Evolutionary conservation across 2,113 vertebrate species (phyloP).

Genomic region (Leptocoma aspasia): DNA sequence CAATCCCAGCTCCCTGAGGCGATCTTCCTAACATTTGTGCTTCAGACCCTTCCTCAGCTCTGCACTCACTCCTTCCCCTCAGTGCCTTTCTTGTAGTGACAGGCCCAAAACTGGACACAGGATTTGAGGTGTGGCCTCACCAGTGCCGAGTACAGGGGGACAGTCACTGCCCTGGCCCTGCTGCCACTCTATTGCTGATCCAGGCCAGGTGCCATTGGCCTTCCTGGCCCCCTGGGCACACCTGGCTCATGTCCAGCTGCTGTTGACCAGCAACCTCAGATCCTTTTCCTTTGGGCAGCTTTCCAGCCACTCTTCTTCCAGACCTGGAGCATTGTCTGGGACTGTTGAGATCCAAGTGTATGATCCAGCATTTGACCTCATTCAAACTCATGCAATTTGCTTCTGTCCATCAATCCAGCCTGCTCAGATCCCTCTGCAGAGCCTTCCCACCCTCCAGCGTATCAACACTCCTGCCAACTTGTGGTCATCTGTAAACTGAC

Average conservation of each 20-base stretch:
- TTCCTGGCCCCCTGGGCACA: background rate
- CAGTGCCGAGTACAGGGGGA: fast-evolving
- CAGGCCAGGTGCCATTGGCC: background rate
- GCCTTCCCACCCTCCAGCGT: background rate
- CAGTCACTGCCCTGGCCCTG: background rate
- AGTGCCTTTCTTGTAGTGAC: background rate
- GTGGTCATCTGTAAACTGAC: background rate
- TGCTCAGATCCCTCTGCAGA: background rate
- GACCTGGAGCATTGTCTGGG: background rate
- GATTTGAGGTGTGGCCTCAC: background rate
- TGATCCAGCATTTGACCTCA: background rate
- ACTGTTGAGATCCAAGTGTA: background rate
- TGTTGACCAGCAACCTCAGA: fast-evolving
- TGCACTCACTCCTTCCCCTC: fast-evolving
- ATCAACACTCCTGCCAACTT: background rate
- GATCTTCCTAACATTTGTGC: no score
- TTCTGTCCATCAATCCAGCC: fast-evolving
- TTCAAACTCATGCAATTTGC: background rate
- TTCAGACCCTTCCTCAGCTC: background rate
- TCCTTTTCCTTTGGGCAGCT: fast-evolving
- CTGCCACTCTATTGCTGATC: background rate
- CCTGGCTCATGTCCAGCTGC: background rate
- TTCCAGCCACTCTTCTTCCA: background rate
- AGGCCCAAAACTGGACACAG: background rate
- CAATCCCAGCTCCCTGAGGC: background rate